phyloP scores from a whole-genome alignment of 2,113 vertebrate species.

The mouse (Mus musculus) region DNA sequence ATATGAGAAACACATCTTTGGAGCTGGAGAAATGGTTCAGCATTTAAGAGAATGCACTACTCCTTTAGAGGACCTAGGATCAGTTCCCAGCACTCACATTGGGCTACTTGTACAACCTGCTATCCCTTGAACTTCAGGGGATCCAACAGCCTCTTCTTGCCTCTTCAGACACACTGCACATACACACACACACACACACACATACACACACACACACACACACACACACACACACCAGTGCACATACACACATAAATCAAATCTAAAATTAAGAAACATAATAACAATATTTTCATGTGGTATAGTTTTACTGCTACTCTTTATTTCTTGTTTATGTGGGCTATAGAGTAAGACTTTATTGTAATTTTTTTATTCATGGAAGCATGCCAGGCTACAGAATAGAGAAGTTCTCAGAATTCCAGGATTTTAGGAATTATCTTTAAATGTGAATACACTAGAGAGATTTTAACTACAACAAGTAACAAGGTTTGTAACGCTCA shows the following conservation, averaged over 20 bases:
- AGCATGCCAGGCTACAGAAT: background rate
- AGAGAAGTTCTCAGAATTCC: slow-evolving; percentile 18
- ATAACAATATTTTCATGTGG: background rate
- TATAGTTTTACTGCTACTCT: background rate
- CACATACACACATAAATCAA: background rate
- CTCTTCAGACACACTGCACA: background rate
- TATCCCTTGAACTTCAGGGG: background rate
- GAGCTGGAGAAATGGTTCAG: background rate
- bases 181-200: background rate
- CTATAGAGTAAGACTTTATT: background rate
- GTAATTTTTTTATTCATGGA: background rate
- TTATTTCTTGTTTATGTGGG: background rate
- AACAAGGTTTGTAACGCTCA: background rate
- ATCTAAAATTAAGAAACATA: background rate
- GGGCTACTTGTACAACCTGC: background rate
- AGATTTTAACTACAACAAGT: background rate
- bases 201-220: background rate
- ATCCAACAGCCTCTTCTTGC: no score
- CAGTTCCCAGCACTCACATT: no score
- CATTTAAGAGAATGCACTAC: background rate
- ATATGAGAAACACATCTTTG: background rate
- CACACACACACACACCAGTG: background rate
- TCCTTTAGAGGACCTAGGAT: background rate
- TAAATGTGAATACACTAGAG: background rate
- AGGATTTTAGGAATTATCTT: background rate